These are phyloP conservation scores for Eremobia ochroleuca DNA, from an alignment of 2,888 invertebrate species.

Conservation along the genomic window DNA sequence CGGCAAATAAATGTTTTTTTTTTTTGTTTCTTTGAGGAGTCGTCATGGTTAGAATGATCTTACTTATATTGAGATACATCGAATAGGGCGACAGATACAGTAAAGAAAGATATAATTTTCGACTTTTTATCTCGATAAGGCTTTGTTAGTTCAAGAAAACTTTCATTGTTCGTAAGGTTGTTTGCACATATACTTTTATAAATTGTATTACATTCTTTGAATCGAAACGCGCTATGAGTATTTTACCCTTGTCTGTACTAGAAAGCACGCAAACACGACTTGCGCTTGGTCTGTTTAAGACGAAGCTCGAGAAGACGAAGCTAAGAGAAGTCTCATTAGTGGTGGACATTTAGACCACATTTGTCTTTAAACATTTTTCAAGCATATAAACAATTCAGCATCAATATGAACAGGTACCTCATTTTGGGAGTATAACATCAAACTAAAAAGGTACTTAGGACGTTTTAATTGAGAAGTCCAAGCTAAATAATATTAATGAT, in stretches of 20 bases:
- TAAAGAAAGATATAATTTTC: neutral
- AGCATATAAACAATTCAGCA: neutral
- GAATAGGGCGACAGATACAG: neutral
- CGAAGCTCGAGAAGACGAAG: no score
- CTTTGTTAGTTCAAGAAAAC: neutral
- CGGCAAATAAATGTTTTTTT: neutral
- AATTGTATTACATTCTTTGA: neutral
- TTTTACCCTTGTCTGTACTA: neutral
- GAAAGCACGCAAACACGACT: neutral
- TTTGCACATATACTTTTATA: neutral
- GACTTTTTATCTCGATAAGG: neutral
- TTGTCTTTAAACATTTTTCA: neutral
- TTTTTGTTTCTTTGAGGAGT: neutral
- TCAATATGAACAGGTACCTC: neutral
- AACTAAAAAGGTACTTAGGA: neutral
- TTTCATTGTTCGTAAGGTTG: neutral
- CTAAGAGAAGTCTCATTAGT: neutral
- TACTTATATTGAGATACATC: neutral
- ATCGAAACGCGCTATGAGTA: no score
- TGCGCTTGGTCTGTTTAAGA: neutral
- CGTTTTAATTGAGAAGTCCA: constrained; percentile 4
- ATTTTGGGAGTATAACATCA: neutral
- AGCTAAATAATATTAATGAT: constrained; percentile 5
- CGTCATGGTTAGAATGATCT: neutral
- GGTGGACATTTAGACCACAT: neutral